Evolutionary conservation across 2,888 invertebrate genomes (phyloP).

Genomic region (Polymixis lichenea): DNA sequence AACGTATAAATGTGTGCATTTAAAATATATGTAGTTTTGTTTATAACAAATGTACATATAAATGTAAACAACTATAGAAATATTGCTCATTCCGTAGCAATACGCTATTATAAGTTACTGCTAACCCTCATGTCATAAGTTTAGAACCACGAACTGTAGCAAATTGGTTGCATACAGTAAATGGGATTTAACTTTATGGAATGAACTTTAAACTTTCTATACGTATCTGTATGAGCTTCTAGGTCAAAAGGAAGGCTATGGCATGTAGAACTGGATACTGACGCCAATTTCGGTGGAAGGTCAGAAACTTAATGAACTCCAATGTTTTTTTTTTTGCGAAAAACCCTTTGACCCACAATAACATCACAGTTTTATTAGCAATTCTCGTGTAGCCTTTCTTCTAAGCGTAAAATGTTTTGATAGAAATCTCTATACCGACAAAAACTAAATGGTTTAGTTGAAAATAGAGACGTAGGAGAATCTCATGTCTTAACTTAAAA

Average conservation of each 20-base stretch:
- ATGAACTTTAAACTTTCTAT: slow-evolving; percentile 12
- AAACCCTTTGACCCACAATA: too few relatives aligned
- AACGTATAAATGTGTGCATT: too few relatives aligned
- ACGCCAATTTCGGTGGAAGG: slow-evolving; percentile 1
- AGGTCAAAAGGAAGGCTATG: slow-evolving; percentile 21
- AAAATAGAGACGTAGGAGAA: too few relatives aligned
- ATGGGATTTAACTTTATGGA: slow-evolving; percentile 4
- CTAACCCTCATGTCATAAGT: background rate
- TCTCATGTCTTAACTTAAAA: too few relatives aligned
- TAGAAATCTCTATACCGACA: too few relatives aligned
- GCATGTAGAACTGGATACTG: background rate
- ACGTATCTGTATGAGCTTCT: background rate
- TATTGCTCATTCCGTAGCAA: background rate
- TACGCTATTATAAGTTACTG: background rate
- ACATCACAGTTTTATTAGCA: too few relatives aligned
- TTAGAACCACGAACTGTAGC: slow-evolving; percentile 1
- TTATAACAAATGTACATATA: too few relatives aligned
- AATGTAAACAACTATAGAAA: background rate
- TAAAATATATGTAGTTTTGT: too few relatives aligned
- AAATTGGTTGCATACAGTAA: slow-evolving; percentile 33
- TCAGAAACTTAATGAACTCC: background rate
- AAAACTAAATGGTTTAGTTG: too few relatives aligned
- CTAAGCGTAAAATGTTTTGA: too few relatives aligned
- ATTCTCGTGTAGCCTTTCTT: too few relatives aligned
- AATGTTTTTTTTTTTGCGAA: background rate